Evolutionary conservation across 2,888 invertebrate genomes (phyloP).

Genomic region (Eumacrocentrus americanus): DNA sequence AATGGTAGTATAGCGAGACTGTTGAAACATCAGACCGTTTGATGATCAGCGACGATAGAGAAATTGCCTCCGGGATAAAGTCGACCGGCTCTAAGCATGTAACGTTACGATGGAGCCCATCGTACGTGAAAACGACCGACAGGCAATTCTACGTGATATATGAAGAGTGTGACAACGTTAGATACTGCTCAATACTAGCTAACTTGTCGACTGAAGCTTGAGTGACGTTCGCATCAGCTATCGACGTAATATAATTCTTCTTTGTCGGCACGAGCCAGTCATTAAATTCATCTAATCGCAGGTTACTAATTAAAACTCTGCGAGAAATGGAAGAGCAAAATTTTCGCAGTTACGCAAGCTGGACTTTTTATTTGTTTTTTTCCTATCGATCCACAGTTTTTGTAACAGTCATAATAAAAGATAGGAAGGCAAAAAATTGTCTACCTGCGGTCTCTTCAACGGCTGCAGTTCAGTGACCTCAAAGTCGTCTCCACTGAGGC

Average conservation of each 20-base stretch:
- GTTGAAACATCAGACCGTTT: neutral
- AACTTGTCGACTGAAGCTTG: neutral
- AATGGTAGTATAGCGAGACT: neutral
- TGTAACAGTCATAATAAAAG: neutral
- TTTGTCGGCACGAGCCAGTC: neutral
- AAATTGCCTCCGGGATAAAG: no score
- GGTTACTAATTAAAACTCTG: neutral
- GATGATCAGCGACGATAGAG: neutral
- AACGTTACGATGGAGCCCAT: no score
- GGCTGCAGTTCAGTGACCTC: slow-evolving; percentile 62
- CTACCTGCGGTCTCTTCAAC: slow-evolving; percentile 53
- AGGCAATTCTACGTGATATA: no score
- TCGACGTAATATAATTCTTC: neutral
- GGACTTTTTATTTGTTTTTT: neutral
- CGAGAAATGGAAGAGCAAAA: neutral
- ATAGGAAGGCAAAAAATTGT: slow-evolving; percentile 31
- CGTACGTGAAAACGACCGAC: no score
- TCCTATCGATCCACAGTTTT: neutral
- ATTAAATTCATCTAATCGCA: slow-evolving; percentile 2
- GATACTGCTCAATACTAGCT: no score
- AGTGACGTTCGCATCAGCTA: neutral
- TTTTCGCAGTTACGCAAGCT: neutral
- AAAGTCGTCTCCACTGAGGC: slow-evolving; percentile 76
- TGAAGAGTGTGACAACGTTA: no score
- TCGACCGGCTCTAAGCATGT: no score